phyloP scores from a whole-genome alignment of 2,113 vertebrate genomes.

The Xenopus borealis region DNA sequence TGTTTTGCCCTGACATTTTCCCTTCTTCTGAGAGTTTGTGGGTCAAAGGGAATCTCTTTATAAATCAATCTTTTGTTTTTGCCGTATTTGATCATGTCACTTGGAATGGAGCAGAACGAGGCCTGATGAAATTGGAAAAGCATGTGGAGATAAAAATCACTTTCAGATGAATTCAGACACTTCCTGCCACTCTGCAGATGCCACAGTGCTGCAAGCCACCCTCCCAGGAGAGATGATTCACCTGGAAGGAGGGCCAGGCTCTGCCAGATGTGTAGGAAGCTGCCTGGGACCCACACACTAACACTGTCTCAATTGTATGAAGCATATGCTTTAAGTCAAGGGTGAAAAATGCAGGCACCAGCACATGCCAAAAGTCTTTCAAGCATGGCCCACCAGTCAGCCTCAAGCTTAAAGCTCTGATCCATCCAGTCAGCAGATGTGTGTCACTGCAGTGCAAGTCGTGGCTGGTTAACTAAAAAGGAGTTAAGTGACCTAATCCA shows the following conservation, averaged over 20 bases:
- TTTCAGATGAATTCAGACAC: constrained; percentile 84
- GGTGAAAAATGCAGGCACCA: constrained; percentile 92
- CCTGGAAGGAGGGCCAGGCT: constrained; percentile 86
- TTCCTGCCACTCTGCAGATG: constrained; percentile 91
- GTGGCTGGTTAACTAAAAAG: constrained; percentile 83
- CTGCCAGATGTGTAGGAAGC: constrained; percentile 96
- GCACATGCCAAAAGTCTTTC: constrained; percentile 93
- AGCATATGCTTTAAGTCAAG: constrained; percentile 97
- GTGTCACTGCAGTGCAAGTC: constrained; percentile 89
- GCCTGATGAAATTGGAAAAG: constrained; percentile 85
- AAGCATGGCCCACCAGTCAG: constrained; percentile 91
- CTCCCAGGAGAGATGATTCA: constrained; percentile 90
- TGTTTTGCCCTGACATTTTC: constrained; percentile 3
- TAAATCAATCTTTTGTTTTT: constrained; percentile 65
- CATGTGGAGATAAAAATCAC: constrained; percentile 88
- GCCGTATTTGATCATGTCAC: constrained; percentile 76
- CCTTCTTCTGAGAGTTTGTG: constrained; percentile 32
- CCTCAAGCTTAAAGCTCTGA: constrained; percentile 78
- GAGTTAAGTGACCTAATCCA: constrained; percentile 79
- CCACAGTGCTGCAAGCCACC: constrained; percentile 82
- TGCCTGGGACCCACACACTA: constrained; percentile 76
- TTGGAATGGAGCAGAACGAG: constrained; percentile 66
- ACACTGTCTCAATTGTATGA: constrained; percentile 89
- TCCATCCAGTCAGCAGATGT: constrained; percentile 85
- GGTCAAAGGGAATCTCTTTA: constrained; percentile 65